These are phyloP conservation scores for Synergus laeviventris DNA, from an alignment of 2,888 invertebrate species.

Conservation along the genomic window DNA sequence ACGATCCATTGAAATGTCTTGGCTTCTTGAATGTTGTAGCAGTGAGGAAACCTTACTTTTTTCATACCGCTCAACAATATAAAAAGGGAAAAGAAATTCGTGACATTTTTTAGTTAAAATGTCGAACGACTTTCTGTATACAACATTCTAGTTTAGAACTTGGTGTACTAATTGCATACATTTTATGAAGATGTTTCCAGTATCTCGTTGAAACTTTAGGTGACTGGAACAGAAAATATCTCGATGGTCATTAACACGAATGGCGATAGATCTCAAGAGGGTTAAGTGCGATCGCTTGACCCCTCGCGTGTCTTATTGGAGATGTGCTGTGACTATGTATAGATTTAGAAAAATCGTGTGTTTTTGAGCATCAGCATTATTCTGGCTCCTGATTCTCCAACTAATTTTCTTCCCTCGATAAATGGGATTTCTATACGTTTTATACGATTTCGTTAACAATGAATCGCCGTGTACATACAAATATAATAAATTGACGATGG, in stretches of 20 bases:
- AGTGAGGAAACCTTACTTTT: neutral
- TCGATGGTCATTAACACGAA: conserved; percentile 2
- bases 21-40: neutral
- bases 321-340: neutral
- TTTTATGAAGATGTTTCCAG: neutral
- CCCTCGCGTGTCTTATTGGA: neutral
- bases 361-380: neutral
- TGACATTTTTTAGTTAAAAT: no score
- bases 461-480: no score
- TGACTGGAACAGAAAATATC: neutral
- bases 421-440: no score
- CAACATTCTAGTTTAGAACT: no score
- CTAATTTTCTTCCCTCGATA: no score
- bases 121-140: no score
- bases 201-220: neutral
- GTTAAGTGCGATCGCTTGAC: neutral
- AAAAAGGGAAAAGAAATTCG: neutral
- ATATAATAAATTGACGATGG: no score
- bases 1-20: neutral
- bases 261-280: neutral
- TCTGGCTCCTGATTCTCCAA: neutral
- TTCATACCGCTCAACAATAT: neutral
- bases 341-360: neutral
- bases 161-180: neutral
- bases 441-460: no score